Conservation (phyloP, 2,113 vertebrate species). For the Scophthalmus maximus region DNA sequence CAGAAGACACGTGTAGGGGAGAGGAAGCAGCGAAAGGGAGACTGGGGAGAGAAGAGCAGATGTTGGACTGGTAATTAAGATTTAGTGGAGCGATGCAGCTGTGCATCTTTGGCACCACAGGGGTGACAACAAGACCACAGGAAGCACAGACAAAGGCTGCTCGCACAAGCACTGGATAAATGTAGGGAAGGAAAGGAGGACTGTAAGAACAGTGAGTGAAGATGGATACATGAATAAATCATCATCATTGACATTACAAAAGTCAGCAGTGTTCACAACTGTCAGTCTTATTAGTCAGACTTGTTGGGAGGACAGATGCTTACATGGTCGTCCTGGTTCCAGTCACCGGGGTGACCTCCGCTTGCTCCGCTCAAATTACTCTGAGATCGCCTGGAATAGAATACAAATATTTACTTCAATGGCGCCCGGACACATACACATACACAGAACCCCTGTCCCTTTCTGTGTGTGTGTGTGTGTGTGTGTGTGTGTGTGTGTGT, state of each 20-base stretch:
- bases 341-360: conserved; percentile 87
- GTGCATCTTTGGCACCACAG: conserved; percentile 33
- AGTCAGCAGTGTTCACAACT: conserved; percentile 38
- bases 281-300: conserved; percentile 36
- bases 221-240: conserved; percentile 42
- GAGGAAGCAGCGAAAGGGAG: conserved; percentile 7
- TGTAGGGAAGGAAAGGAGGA: not conserved
- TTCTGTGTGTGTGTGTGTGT: not conserved
- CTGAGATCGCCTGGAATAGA: conserved; percentile 86
- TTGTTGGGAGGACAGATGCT: conserved; percentile 64
- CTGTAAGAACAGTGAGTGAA: conserved; percentile 15
- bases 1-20: conserved; percentile 11
- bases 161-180: not conserved
- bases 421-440: conserved; percentile 3
- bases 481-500: not conserved
- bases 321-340: conserved; percentile 90
- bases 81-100: conserved; percentile 52
- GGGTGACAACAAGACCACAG: conserved; percentile 7
- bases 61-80: conserved; percentile 63
- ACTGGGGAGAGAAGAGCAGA: conserved; percentile 49
- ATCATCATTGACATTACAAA: conserved; percentile 33
- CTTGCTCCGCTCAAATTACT: conserved; percentile 90
- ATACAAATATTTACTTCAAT: conserved; percentile 17
- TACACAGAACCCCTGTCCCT: too few relatives aligned
- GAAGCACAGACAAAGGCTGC: conserved; percentile 30